Evolutionary conservation across 2,797 vertebrate species (phyloP), one percentile per base, ranked within the genome.

Genomic region (Lagocephalus sceleratus): DNA sequence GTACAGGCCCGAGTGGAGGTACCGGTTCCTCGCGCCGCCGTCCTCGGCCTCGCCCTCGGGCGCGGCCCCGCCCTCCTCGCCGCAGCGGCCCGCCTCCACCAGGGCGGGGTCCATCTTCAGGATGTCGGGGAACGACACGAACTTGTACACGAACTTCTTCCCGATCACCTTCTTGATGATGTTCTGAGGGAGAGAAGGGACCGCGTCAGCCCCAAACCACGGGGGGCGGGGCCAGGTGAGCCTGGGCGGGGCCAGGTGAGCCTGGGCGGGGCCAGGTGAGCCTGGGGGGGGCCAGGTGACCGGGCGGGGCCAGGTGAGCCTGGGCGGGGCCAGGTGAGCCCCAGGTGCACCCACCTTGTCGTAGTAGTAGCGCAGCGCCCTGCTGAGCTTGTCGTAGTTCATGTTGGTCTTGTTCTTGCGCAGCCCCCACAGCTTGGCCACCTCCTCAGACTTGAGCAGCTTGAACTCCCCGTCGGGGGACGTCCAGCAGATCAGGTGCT

Each of bases 381-480:
- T 82, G 92, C 96, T 98, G 82, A 99, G 91, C 84, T 99, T 98
- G 85, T 98, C 96, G 1, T 99, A 99, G 85, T 98, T 99, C 96
- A 98, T 98, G 86, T 98, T 98, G 56, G 94, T 98, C 86, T 98
- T 99, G 91, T 98, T 98, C 87, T 98, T 99, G 63, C 95, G 91
- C 52, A 98, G 92, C 41, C 96, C 96, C 96, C 96, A 98, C 67
- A 98, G 90, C 79, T 97, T 97, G 82, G 96, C 96, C 87, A 98
- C 96, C 65, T 98, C 96, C 78, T 98, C 96, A 1, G 96, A 96
- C 82, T 97, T 95, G 53, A 98, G 94, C 60, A 98, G 92, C 83
- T 98, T 98, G 90, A 98, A 98, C 85, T 98, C 95, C 15, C 96
- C 95, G 61, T 98, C 95, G 0, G 93, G 94, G 49, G 96, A 98